These are phyloP conservation scores for Heterohyrax brucei DNA, from an alignment of 2,797 vertebrate genomes.

Conservation along the genomic window DNA sequence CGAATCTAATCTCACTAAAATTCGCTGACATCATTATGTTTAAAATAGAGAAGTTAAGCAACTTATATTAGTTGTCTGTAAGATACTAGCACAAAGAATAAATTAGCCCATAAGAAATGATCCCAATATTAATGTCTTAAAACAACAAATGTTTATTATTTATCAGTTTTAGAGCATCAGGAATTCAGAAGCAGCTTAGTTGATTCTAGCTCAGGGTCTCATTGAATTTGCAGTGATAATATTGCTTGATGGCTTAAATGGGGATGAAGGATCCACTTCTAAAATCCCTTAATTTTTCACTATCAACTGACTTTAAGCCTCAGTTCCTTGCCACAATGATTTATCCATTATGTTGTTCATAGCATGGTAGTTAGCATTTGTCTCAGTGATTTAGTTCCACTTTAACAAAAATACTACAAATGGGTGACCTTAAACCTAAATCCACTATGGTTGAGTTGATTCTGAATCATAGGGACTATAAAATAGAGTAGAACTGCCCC, in stretches of 20 bases:
- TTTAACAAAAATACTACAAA: too few relatives aligned
- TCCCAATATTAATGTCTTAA: not conserved
- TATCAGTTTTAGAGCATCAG: not conserved
- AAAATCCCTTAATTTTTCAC: not conserved
- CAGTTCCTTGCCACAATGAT: not conserved
- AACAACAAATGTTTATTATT: conserved; percentile 7
- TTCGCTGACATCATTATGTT: not conserved
- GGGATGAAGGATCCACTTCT: not conserved
- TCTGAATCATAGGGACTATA: too few relatives aligned
- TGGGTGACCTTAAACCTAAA: too few relatives aligned
- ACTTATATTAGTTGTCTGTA: not conserved
- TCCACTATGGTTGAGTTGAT: too few relatives aligned
- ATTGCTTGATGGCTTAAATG: not conserved
- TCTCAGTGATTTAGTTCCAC: too few relatives aligned
- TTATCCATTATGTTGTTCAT: not conserved
- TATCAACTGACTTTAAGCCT: not conserved
- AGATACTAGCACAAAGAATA: too few relatives aligned
- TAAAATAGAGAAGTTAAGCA: conserved; percentile 30
- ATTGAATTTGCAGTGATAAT: not conserved
- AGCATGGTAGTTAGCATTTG: not conserved
- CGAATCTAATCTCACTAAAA: not conserved
- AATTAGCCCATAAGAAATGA: not conserved
- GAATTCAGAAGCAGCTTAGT: not conserved
- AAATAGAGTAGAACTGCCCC: too few relatives aligned
- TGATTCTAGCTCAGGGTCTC: not conserved